Evolutionary conservation across 2,888 invertebrate species (phyloP).

Genomic region (Hypolimnas misippus): DNA sequence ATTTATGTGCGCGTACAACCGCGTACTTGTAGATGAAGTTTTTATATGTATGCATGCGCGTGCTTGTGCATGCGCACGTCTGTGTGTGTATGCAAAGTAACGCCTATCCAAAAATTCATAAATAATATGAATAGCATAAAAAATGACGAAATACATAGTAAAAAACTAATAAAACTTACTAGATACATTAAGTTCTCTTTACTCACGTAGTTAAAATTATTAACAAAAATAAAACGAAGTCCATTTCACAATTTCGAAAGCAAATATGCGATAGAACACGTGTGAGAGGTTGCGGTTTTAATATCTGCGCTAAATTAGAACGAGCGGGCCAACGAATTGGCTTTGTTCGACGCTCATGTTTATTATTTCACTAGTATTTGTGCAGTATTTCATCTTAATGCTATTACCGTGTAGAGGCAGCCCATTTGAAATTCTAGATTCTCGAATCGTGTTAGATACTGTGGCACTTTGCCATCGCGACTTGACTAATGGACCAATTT

Average conservation of each 20-base stretch:
- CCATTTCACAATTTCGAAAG: constrained; percentile 20
- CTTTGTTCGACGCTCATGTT: constrained; percentile 47
- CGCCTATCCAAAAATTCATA: too few species aligned
- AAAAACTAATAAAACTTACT: too few species aligned
- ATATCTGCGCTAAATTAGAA: constrained; percentile 71
- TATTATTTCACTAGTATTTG: constrained; percentile 41
- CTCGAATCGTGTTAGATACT: constrained; percentile 18
- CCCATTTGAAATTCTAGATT: constrained; percentile 21
- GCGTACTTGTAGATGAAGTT: too few species aligned
- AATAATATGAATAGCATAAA: too few species aligned
- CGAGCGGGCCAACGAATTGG: constrained; percentile 48
- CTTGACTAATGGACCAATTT: constrained; percentile 22
- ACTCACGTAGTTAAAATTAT: too few species aligned
- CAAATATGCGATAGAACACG: constrained; percentile 52
- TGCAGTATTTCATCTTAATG: constrained; percentile 42
- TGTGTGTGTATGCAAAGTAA: too few species aligned
- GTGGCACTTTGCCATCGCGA: constrained; percentile 26
- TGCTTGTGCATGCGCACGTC: too few species aligned
- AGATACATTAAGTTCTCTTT: too few species aligned
- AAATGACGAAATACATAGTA: too few species aligned
- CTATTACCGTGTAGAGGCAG: constrained; percentile 33
- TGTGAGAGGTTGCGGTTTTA: constrained; percentile 68
- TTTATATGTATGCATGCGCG: too few species aligned
- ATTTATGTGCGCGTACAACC: too few species aligned
- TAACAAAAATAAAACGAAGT: constrained; percentile 6